Percentiles rank a stretch among this genome's conserved stretches.
Evolutionary conservation across 2,797 vertebrate species (phyloP).

Genomic region (Molothrus ater): DNA sequence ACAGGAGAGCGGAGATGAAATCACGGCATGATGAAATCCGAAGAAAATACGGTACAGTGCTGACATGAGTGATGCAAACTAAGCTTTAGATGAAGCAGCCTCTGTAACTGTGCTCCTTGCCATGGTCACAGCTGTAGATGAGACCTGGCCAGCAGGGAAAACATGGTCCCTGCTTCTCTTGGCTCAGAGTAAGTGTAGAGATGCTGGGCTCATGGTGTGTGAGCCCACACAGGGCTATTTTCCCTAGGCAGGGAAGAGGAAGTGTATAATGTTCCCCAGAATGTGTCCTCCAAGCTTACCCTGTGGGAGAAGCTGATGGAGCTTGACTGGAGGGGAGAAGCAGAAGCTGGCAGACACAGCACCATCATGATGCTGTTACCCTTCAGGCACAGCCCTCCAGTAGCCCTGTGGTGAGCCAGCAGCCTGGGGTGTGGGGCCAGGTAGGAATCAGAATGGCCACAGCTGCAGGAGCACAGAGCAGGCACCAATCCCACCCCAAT

Average conservation of each 20-base stretch:
- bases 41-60: conserved; percentile 88
- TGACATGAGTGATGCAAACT: background rate
- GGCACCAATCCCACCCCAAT: background rate
- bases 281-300: background rate
- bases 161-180: background rate
- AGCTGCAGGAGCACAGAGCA: background rate
- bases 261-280: background rate
- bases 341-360: background rate
- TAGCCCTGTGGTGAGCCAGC: background rate
- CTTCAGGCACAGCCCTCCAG: background rate
- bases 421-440: background rate
- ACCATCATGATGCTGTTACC: background rate
- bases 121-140: background rate
- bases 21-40: conserved; percentile 93
- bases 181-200: background rate
- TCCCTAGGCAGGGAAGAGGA: background rate
- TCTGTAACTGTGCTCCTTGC: background rate
- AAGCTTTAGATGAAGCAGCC: background rate
- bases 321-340: background rate
- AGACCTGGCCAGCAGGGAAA: background rate
- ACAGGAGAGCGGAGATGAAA: conserved; percentile 92
- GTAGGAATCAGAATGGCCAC: background rate
- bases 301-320: background rate
- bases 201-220: background rate
- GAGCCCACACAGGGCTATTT: background rate